Conservation (phyloP, 2,888 invertebrate genomes). For the Ormyrus rosae region DNA sequence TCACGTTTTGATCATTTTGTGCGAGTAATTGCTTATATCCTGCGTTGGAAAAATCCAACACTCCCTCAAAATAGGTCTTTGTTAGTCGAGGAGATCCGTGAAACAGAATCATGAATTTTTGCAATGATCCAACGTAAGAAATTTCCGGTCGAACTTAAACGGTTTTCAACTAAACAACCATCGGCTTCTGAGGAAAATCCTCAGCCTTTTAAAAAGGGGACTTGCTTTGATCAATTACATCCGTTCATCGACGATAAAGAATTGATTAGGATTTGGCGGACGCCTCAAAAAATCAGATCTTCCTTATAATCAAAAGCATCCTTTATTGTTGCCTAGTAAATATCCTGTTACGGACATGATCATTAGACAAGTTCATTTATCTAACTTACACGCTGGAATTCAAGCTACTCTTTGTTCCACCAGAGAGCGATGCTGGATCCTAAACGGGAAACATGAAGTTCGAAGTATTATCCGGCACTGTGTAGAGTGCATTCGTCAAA, state of each 20-base stretch:
- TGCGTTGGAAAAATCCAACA: background rate
- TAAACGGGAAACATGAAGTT: too few relatives aligned
- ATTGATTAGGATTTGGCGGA: background rate
- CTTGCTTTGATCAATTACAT: background rate
- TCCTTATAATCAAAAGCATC: background rate
- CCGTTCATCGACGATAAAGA: background rate
- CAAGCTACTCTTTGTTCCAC: too few relatives aligned
- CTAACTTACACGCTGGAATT: too few relatives aligned
- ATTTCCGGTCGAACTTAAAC: background rate
- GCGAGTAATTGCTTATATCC: conserved; percentile 1
- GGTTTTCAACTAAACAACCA: background rate
- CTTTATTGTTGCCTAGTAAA: background rate
- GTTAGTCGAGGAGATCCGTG: too few relatives aligned
- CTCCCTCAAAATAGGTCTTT: background rate
- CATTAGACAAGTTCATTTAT: background rate
- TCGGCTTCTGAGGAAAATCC: background rate
- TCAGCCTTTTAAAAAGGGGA: background rate
- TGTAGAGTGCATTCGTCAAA: conserved; percentile 2
- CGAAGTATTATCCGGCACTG: background rate
- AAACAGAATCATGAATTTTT: background rate
- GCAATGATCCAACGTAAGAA: background rate
- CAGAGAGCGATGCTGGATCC: too few relatives aligned
- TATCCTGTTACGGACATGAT: background rate
- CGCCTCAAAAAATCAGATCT: background rate
- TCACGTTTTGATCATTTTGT: background rate